Evolutionary conservation across 2,797 vertebrate species (phyloP).

Genomic region (Pseudocheirus occidentalis): DNA sequence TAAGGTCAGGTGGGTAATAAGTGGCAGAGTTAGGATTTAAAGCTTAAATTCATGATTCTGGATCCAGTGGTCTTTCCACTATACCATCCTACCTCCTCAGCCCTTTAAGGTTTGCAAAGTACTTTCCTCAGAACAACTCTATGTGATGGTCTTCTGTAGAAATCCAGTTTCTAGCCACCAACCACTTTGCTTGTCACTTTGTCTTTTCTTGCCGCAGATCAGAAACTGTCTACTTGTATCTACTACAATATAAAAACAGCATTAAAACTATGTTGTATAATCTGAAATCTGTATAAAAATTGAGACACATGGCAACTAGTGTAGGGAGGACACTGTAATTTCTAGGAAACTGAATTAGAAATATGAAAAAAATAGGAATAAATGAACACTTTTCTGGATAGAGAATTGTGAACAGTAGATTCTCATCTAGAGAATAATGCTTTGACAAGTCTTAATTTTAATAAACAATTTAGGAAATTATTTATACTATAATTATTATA

Average conservation of each 20-base stretch:
- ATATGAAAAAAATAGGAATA: too few relatives aligned
- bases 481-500: too few relatives aligned
- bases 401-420: too few relatives aligned
- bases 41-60: not conserved
- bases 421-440: too few relatives aligned
- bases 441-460: too few relatives aligned
- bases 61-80: not conserved
- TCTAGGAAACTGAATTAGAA: too few relatives aligned
- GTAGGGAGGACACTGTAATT: not conserved
- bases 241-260: not conserved
- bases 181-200: too few relatives aligned
- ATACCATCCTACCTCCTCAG: not conserved
- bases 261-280: not conserved
- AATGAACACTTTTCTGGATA: too few relatives aligned
- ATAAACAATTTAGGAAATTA: too few relatives aligned
- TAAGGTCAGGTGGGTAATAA: not conserved
- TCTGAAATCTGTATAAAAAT: not conserved
- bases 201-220: not conserved
- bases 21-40: not conserved
- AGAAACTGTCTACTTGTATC: not conserved
- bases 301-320: not conserved
- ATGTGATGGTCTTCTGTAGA: not conserved
- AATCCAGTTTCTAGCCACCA: too few relatives aligned
- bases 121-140: not conserved
- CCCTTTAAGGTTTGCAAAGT: not conserved